Base-by-base conservation (phyloP, 2,888 invertebrate genomes). In the Erpobdella octoculata region DNA sequence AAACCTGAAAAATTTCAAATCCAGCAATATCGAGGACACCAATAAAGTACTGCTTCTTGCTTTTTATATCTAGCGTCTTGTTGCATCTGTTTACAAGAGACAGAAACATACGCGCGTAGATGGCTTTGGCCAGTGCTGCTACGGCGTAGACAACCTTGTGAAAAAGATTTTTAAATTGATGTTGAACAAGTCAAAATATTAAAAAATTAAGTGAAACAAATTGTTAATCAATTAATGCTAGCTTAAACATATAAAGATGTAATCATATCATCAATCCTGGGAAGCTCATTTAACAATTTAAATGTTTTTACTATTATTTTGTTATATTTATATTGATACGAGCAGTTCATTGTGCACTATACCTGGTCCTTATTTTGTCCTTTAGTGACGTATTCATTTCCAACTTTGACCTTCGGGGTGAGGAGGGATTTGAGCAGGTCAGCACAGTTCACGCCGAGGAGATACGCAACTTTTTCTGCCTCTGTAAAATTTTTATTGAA, bases 21-120 rank as follows among this genome's bases (percentile, higher is more conserved):
- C 98, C 98, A 85, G 98, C 98, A 88, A 98, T 98, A 92, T 98
- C 97, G 89, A 98, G 89, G 85, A 98, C 97, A 91, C 97, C 96
- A 86, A 97, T 97, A 89, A 96, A 98, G 86, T 93, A 92, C 85
- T 93, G 93, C 85, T 95, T 91, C 88, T 96, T 96, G 86, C 93
- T 93, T 86, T 95, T 91, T 85, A 95, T 96, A 87, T 96, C 95
- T 84, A 98, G 88, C 79, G 97, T 98, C 86, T 94, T 93, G 90
- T 98, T 98, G 90, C 96, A 95, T 86, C 94, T 93, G 88, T 91
- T 92, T 84, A 98, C 97, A 84, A 98, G 88, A 92, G 92, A 98
- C 59, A 78, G 79, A 80, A 85, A 85, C 83, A 85, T 84, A 71
- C 84, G 81, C 71, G 83, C 81, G 78, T 86, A 85, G 74, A 84